Evolutionary conservation across 2,888 invertebrate genomes (phyloP), one percentile per base, ranked within the genome.

Genomic region (Drosophila setosimentum): DNA sequence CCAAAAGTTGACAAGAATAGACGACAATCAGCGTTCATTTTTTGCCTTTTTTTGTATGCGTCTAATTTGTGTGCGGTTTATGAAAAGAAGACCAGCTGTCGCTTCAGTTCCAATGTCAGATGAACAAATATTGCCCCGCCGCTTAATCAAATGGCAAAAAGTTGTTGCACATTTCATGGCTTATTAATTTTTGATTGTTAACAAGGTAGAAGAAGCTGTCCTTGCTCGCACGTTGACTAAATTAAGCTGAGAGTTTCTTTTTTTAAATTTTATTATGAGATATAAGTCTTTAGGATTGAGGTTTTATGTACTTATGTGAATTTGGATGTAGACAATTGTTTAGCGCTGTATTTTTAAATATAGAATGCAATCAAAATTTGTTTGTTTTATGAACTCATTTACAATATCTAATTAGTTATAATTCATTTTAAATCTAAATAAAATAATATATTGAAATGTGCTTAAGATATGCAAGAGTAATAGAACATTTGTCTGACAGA

Each of bases 21-120:
- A 68, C 89, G 89, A 89, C 89, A 85, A 85, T 85, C 85, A 85
- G 78, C 78, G 73, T 70, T 82, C 68, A 64, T 81, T 74, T 77
- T 74, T 71, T 57, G 29, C 72, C 61, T 58, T 29, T 70, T 58
- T 77, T 82, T 83, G 80, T 88, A 86, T 83, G 78, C 80, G 61
- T 82, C 85, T 85, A 85, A 85, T 85, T 85, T 85, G 87, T 78
- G 72, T 87, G 85, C 69, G 85, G 85, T 84, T 87, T 84, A 66
- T 82, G 61, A 78, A 73, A 78, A 65, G 68, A 80, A 87, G 74
- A 60, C 42, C 54, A 65, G 53, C 62, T 45, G 21, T 66, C 42
- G 24, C 55, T 24, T 49, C 55, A 49, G 11, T 13, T 53, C 37
- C 51, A n/a, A 13, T n/a, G 54, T 11, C 53, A 27, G 54, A 67